Percentiles rank a stretch among this genome's conserved stretches.
Conservation (phyloP, 2,113 vertebrate genomes). For the Petrocephalus microphthalmus region DNA sequence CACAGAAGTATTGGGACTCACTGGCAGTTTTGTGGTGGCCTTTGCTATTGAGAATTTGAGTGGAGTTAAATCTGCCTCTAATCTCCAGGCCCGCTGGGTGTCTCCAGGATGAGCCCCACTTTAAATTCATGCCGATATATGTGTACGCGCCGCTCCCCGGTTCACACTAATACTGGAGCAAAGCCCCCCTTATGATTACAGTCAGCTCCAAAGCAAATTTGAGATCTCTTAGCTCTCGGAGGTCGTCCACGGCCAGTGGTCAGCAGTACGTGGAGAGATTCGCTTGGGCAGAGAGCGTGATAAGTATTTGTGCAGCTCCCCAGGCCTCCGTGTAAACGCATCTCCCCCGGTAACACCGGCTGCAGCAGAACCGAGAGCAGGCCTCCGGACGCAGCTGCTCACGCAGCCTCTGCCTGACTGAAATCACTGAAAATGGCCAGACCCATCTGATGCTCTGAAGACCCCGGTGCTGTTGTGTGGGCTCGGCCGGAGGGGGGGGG, state of each 20-base stretch:
- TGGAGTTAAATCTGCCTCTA: not conserved
- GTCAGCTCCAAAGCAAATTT: slow-evolving; percentile 4
- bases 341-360: not conserved
- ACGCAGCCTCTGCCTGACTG: not conserved
- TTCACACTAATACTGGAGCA: not conserved
- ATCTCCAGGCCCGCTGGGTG: not conserved
- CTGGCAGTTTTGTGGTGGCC: not conserved
- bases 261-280: not conserved
- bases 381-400: not conserved
- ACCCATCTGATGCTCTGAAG: slow-evolving; percentile 11
- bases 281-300: not conserved
- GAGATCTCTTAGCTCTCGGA: not conserved
- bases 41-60: not conserved
- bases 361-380: not conserved
- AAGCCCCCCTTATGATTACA: not conserved
- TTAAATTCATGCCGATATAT: slow-evolving; percentile 3
- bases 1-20: not conserved
- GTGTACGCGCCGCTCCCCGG: not conserved
- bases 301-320: not conserved
- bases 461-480: not conserved
- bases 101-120: not conserved
- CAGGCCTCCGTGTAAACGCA: not conserved
- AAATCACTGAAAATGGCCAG: not conserved
- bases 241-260: not conserved
- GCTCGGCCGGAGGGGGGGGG: not conserved